A percentile compares a stretch with the other conserved stretches of the same genome.
These are phyloP conservation scores for Aricia artaxerxes DNA, from an alignment of 2,888 invertebrate species.

Conservation along the genomic window DNA sequence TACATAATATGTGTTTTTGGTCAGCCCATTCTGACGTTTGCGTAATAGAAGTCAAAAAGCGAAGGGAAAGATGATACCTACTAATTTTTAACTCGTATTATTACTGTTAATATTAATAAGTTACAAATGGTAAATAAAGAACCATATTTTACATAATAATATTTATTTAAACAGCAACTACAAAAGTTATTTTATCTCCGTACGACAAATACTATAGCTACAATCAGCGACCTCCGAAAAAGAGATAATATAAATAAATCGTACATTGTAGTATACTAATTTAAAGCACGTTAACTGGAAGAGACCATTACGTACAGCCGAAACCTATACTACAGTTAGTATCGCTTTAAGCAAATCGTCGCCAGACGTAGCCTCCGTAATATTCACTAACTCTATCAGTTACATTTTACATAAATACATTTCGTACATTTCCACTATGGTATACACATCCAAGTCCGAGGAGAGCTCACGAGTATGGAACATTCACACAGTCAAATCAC, in stretches of 20 bases:
- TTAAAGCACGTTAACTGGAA: constrained; percentile 39
- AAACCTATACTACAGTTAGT: constrained; percentile 20
- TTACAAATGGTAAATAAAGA: background rate
- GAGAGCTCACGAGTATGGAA: background rate
- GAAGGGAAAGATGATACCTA: too few relatives aligned
- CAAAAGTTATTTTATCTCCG: constrained; percentile 47
- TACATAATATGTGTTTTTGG: too few relatives aligned
- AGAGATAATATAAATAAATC: constrained; percentile 38
- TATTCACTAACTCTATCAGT: constrained; percentile 60
- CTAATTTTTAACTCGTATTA: too few relatives aligned
- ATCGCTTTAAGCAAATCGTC: constrained; percentile 26
- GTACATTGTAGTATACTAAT: constrained; percentile 36
- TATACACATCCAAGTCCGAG: constrained; percentile 1
- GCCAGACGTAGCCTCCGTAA: constrained; percentile 47
- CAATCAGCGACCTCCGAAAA: constrained; percentile 42
- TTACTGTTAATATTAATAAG: too few relatives aligned
- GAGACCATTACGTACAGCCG: constrained; percentile 25
- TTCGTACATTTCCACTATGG: constrained; percentile 46
- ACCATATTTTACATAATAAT: constrained; percentile 41
- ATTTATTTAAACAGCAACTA: constrained; percentile 58
- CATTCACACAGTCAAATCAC: constrained; percentile 41
- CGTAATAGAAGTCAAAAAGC: too few relatives aligned
- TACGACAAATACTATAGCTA: constrained; percentile 45
- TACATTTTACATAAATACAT: constrained; percentile 59
- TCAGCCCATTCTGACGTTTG: too few relatives aligned